These are phyloP conservation scores for Drosophila athabasca DNA, from an alignment of 1,140 invertebrate species.

Conservation along the genomic window DNA sequence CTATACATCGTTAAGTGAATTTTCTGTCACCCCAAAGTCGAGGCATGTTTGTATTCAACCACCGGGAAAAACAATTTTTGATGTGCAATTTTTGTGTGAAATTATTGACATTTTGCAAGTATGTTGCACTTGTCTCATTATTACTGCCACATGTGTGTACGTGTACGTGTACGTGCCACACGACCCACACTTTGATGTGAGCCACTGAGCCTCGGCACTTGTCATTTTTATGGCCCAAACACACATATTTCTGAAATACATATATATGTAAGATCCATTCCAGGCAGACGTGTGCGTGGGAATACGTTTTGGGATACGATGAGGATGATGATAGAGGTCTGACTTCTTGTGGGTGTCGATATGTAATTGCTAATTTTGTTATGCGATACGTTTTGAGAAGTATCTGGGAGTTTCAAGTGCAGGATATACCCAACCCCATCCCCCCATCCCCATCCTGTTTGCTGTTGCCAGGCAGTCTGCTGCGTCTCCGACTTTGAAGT, in stretches of 20 bases:
- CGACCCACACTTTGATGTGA: constrained; percentile 64
- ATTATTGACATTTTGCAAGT: constrained; percentile 81
- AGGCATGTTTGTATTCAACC: constrained; percentile 52
- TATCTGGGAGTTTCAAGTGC: constrained; percentile 45
- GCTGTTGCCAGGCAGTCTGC: constrained; percentile 73
- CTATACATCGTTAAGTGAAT: constrained; percentile 51
- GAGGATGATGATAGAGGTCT: constrained; percentile 13
- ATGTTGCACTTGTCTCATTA: constrained; percentile 82
- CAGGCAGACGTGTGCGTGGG: constrained; percentile 41
- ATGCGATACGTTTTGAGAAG: constrained; percentile 62
- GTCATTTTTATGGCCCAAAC: constrained; percentile 73
- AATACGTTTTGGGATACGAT: constrained; percentile 62
- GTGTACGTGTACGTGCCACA: constrained; percentile 78
- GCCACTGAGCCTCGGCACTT: constrained; percentile 68
- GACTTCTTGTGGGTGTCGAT: constrained; percentile 66
- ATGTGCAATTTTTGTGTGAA: constrained; percentile 45
- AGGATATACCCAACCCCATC: constrained; percentile 32
- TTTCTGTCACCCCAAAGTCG: constrained; percentile 37
- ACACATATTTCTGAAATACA: constrained; percentile 62
- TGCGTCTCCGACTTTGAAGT: constrained; percentile 65
- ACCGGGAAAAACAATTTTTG: constrained; percentile 41
- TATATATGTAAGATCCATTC: constrained; percentile 12
- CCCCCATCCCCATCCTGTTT: neutral
- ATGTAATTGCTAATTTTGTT: constrained; percentile 75
- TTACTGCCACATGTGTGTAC: constrained; percentile 79